phyloP scores from a whole-genome alignment of 2,113 vertebrate genomes.

The Menura novaehollandiae region DNA sequence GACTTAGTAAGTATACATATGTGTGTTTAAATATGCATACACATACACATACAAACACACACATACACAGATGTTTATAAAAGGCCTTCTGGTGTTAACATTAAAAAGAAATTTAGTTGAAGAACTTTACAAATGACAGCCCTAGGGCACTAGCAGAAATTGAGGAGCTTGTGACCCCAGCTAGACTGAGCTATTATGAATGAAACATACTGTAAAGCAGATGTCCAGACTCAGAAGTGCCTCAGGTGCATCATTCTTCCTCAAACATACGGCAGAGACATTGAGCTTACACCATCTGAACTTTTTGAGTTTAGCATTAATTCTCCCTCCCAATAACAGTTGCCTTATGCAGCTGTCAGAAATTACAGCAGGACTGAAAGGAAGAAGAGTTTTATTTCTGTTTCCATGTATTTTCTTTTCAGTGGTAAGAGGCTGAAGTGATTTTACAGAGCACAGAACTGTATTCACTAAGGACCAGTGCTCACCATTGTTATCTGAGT shows the following conservation, averaged over 20 bases:
- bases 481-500: neutral
- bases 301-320: neutral
- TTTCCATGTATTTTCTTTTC: conserved; percentile 15
- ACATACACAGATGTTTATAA: neutral
- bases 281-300: conserved; percentile 12
- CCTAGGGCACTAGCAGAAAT: neutral
- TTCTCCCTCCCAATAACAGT: neutral
- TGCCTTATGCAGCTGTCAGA: conserved; percentile 31
- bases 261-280: conserved; percentile 3
- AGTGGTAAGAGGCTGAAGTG: neutral
- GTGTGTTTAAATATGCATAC: neutral
- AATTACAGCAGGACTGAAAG: neutral
- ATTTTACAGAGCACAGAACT: neutral
- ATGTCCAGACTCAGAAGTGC: conserved; percentile 31
- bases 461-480: neutral
- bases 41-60: neutral
- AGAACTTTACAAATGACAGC: conserved; percentile 10
- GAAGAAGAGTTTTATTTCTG: conserved; percentile 5
- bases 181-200: conserved; percentile 8
- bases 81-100: neutral
- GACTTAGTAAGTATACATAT: neutral
- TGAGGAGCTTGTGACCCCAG: conserved; percentile 16
- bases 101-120: neutral
- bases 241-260: conserved; percentile 48
- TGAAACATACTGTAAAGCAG: conserved; percentile 37